Evolutionary conservation across 2,113 vertebrate species (phyloP), one percentile per base, ranked within the genome.

Genomic region (Otus sunia): DNA sequence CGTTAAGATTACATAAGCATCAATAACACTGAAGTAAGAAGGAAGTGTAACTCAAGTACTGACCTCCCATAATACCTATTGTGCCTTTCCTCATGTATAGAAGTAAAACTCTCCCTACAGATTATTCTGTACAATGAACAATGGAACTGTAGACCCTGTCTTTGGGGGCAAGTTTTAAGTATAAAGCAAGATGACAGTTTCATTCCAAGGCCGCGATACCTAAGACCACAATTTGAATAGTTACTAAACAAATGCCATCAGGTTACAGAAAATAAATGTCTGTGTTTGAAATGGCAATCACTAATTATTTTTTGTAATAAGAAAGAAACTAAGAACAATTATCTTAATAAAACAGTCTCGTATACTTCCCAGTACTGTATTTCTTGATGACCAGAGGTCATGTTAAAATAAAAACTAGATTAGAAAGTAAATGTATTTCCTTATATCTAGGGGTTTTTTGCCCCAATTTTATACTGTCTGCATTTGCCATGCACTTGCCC

Each of bases 101-200:
- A 39, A 34, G 6, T 10, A 49, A 55, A 88, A 56, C 12, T 50
- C 34, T 63, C 73, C 52, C 56, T 30, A 16, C 10, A 37, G 32
- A 21, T 59, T 15, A 63, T 36, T 30, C 21, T 59, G n/a, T n/a
- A n/a, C n/a, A n/a, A n/a, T n/a, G 56, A 87, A 90, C 45, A 89
- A 74, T 5, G 11, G 41, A 85, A n/a, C 20, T 72, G 47, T 66
- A 88, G 66, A 55, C 52, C 26, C 25, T 82, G 52, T 41, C 64
- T 72, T 0, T 36, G 16, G n/a, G 37, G 45, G 17, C 47, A 79
- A 4, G 19, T 23, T 92, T 82, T 52, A 88, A 63, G 39, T 27
- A 53, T n/a, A 88, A 95, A 92, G 30, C 39, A 68, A 83, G 81
- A 86, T 30, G 36, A 66, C 45, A 85, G 60, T 16, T 83, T 79